Conservation (phyloP, 1,140 invertebrate genomes). For the Drosophila kepulauana region DNA sequence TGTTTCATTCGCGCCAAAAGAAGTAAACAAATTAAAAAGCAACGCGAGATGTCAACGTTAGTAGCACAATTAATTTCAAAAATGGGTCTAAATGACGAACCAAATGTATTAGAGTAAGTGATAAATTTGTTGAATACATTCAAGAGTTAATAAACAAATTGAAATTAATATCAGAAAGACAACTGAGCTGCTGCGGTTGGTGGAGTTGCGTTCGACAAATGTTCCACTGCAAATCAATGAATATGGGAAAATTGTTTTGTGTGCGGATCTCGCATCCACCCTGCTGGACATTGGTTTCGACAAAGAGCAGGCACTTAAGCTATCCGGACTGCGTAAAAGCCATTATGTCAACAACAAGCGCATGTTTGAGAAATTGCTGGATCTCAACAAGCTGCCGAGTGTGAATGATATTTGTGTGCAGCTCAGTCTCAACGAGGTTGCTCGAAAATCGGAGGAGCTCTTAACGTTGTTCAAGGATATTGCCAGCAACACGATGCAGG, state of each 20-base stretch:
- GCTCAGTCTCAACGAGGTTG: conserved; percentile 77
- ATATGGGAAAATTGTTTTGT: conserved; percentile 80
- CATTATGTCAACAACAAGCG: conserved; percentile 84
- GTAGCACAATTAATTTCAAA: conserved; percentile 76
- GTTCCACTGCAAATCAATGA: conserved; percentile 77
- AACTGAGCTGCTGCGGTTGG: conserved; percentile 70
- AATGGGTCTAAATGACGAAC: conserved; percentile 75
- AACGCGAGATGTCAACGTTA: conserved; percentile 64
- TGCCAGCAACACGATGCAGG: conserved; percentile 56
- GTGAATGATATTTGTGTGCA: conserved; percentile 85
- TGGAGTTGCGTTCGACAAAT: conserved; percentile 77
- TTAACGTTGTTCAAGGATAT: conserved; percentile 72
- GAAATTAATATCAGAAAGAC: conserved; percentile 63
- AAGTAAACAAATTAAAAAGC: conserved; percentile 22
- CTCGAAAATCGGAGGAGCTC: conserved; percentile 80
- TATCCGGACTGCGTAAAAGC: conserved; percentile 81
- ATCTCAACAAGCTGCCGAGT: conserved; percentile 79
- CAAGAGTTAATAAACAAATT: neutral
- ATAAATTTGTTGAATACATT: neutral
- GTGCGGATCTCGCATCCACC: conserved; percentile 66
- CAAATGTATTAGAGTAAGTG: conserved; percentile 66
- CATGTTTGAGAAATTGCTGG: conserved; percentile 84
- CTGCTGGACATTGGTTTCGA: conserved; percentile 69
- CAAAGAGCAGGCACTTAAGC: conserved; percentile 82
- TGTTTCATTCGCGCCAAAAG: conserved; percentile 50